phyloP scores from a whole-genome alignment of 2,888 invertebrate species.

The Zelleria hepariella region DNA sequence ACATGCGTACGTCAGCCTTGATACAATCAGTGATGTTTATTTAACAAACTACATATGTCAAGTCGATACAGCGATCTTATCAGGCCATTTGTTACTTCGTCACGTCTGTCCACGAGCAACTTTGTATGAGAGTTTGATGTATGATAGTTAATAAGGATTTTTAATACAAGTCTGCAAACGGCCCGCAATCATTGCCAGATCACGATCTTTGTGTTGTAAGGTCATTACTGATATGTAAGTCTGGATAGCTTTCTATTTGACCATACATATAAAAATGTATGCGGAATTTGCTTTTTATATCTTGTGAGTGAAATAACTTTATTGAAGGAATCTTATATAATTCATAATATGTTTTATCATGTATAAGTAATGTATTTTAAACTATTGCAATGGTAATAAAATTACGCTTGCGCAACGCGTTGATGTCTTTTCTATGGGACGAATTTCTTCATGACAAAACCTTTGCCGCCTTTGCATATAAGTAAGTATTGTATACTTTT shows the following conservation, averaged over 20 bases:
- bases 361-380: no score
- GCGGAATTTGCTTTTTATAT: no score
- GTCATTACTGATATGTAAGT: background rate
- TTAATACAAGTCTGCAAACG: conserved; percentile 6
- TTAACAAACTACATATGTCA: background rate
- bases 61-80: background rate
- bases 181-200: conserved; percentile 1
- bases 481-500: no score
- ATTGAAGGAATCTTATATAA: no score
- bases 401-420: conserved; percentile 7
- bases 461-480: no score
- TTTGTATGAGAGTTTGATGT: conserved; percentile 6
- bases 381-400: no score
- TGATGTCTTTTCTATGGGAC: conserved; percentile 12
- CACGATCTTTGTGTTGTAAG: conserved; percentile 22
- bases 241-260: background rate
- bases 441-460: background rate
- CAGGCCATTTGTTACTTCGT: background rate
- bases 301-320: no score
- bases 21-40: background rate
- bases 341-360: no score
- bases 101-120: background rate
- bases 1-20: background rate
- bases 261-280: no score
- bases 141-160: conserved; percentile 26